phyloP scores from a whole-genome alignment of 2,888 invertebrate species.

The Empis livida region DNA sequence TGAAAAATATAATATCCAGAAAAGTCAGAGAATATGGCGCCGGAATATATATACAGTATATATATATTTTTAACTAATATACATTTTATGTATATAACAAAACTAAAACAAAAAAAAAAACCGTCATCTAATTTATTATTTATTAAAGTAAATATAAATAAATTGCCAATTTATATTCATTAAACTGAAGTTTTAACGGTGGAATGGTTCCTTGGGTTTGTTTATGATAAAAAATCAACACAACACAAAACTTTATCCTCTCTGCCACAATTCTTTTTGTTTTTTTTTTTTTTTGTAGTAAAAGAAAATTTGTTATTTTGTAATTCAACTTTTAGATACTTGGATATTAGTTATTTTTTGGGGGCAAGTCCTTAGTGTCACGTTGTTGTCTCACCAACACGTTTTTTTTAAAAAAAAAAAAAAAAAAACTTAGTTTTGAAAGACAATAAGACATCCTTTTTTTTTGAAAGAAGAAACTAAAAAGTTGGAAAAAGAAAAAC shows the following conservation, averaged over 20 bases:
- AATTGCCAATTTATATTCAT: constrained; percentile 17
- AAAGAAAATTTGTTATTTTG: no score
- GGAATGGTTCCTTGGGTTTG: no score
- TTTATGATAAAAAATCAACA: constrained; percentile 2
- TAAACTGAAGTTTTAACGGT: constrained; percentile 3
- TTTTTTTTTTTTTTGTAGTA: no score
- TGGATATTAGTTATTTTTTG: background rate
- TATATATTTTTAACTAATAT: no score
- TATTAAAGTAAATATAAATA: constrained; percentile 16
- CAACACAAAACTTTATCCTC: background rate
- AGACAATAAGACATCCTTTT: background rate
- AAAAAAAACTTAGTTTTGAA: constrained; percentile 1
- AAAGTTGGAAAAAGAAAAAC: constrained; percentile 3
- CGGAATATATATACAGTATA: no score
- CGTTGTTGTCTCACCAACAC: background rate
- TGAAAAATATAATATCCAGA: no score
- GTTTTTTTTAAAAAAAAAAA: constrained; percentile 3
- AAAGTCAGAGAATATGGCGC: no score
- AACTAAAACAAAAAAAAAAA: no score
- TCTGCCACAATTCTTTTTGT: no score
- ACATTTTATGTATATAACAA: no score
- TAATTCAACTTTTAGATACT: no score
- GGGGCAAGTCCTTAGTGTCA: background rate
- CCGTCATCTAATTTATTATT: constrained; percentile 15
- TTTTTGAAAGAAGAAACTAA: background rate